Evolutionary conservation across 2,797 vertebrate genomes (phyloP).

Genomic region (Clarias platycephalus): DNA sequence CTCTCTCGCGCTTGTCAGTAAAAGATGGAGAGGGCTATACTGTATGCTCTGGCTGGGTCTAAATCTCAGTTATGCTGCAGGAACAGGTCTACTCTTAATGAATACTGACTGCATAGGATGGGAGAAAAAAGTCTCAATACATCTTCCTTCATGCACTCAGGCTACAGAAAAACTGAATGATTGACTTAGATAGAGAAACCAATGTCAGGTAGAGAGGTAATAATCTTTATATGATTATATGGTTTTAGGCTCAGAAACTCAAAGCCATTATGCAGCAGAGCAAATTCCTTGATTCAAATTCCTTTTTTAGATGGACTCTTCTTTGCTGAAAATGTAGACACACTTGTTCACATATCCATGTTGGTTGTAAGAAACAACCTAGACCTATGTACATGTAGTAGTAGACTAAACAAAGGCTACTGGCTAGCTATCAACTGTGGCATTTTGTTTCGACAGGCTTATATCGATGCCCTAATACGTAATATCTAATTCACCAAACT

Average conservation of each 20-base stretch:
- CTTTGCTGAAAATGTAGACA: not conserved
- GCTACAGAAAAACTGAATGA: not conserved
- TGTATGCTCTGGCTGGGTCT: not conserved
- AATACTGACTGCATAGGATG: constrained; percentile 27
- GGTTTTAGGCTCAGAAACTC: not conserved
- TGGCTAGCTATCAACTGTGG: not conserved
- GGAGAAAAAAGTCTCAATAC: not conserved
- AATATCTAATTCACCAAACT: too few relatives aligned
- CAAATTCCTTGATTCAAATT: not conserved
- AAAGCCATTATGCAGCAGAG: not conserved
- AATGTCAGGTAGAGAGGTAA: not conserved
- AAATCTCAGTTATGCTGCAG: constrained; percentile 4
- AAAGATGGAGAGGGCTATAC: constrained; percentile 29
- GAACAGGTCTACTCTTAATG: constrained; percentile 8
- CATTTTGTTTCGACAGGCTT: not conserved
- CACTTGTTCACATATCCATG: not conserved
- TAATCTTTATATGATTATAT: constrained; percentile 7
- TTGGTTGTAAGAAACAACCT: not conserved
- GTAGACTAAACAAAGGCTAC: not conserved
- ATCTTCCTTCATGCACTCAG: not conserved
- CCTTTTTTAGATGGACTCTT: not conserved
- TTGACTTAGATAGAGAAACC: not conserved
- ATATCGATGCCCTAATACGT: too few relatives aligned
- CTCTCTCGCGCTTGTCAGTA: constrained; percentile 16
- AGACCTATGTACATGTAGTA: not conserved